Evolutionary conservation across 2,113 vertebrate species (phyloP).

Genomic region (Trachemys scripta): DNA sequence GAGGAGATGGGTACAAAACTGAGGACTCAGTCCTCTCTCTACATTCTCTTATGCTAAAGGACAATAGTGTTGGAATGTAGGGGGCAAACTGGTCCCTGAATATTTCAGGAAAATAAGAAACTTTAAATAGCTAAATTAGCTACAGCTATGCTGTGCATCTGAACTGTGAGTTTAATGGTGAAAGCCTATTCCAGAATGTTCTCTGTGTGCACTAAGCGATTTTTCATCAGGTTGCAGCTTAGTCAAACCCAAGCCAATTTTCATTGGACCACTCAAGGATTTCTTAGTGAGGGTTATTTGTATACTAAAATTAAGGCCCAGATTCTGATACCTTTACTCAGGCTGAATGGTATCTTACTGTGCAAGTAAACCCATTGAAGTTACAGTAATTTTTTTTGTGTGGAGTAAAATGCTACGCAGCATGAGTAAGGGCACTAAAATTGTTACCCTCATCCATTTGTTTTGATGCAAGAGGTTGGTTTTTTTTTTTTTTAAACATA

Average conservation of each 20-base stretch:
- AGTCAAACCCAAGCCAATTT: background rate
- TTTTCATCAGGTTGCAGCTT: background rate
- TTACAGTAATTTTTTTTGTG: background rate
- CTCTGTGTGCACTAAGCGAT: background rate
- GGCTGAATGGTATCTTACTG: background rate
- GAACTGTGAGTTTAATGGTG: background rate
- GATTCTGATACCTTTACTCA: background rate
- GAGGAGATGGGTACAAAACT: background rate
- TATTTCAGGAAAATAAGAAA: background rate
- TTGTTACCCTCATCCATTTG: background rate
- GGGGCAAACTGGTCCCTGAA: background rate
- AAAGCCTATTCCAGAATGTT: slow-evolving; percentile 16
- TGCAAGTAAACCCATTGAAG: background rate
- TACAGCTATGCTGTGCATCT: background rate
- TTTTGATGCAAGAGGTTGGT: background rate
- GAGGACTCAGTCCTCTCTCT: background rate
- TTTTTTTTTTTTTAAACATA: background rate
- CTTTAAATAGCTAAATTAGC: background rate
- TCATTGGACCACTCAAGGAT: background rate
- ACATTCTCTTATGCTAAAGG: background rate
- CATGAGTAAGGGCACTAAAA: background rate
- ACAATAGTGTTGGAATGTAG: background rate
- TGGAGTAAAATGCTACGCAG: background rate
- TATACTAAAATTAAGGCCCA: background rate
- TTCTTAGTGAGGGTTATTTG: background rate